These are phyloP conservation scores for Chymomyza caudatula DNA, from an alignment of 2,888 invertebrate genomes.

Conservation along the genomic window DNA sequence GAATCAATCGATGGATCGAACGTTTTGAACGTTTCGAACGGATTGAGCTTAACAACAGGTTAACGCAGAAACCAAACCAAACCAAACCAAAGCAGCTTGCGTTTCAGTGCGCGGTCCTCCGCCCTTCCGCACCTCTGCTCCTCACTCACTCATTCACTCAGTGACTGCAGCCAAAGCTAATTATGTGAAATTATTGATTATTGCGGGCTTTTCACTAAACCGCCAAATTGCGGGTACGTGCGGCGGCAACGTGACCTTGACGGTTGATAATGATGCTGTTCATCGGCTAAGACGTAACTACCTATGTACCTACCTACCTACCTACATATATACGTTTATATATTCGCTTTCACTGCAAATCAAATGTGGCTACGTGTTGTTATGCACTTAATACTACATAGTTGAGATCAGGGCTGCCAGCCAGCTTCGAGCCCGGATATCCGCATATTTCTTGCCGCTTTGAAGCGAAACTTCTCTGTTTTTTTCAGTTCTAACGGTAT, in stretches of 20 bases:
- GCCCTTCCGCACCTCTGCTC: neutral
- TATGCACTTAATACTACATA: neutral
- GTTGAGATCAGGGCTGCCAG: too few species aligned
- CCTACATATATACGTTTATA: too few species aligned
- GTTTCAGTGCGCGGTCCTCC: conserved; percentile 54
- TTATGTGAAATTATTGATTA: conserved; percentile 65
- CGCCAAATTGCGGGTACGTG: conserved; percentile 74
- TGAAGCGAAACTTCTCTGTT: too few species aligned
- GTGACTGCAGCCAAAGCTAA: conserved; percentile 27
- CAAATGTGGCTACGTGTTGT: neutral
- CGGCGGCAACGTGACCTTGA: conserved; percentile 59
- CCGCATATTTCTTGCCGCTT: too few species aligned
- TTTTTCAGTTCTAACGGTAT: too few species aligned
- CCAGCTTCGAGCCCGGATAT: too few species aligned
- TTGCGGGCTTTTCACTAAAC: conserved; percentile 60
- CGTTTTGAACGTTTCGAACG: conserved; percentile 14
- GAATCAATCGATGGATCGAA: conserved; percentile 55
- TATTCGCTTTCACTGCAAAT: neutral
- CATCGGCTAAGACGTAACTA: too few species aligned
- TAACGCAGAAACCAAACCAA: neutral
- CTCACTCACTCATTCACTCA: neutral
- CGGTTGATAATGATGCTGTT: conserved; percentile 7
- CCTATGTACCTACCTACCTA: too few species aligned
- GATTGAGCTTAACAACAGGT: neutral
- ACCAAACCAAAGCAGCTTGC: conserved; percentile 22